Evolutionary conservation across 2,888 invertebrate species (phyloP).

Genomic region (Philonicus albiceps): DNA sequence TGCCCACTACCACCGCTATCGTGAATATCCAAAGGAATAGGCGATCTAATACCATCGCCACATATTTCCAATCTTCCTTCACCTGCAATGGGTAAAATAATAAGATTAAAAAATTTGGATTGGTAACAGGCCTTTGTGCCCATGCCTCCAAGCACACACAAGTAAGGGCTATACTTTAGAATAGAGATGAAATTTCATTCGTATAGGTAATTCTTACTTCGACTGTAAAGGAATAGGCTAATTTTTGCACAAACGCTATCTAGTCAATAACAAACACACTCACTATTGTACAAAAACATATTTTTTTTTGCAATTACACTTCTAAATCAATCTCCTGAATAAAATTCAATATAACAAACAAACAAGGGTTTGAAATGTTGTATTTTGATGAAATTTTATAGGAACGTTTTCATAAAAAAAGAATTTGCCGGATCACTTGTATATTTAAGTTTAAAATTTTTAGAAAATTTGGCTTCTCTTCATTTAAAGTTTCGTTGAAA

Average conservation of each 20-base stretch:
- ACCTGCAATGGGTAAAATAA: constrained; percentile 67
- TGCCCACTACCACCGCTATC: constrained; percentile 91
- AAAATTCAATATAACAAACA: too few relatives aligned
- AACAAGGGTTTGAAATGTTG: too few relatives aligned
- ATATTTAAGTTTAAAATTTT: too few relatives aligned
- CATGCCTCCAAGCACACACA: neutral
- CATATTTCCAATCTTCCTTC: constrained; percentile 98
- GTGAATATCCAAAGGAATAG: constrained; percentile 98
- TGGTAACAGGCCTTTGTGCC: neutral
- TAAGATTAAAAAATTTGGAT: neutral
- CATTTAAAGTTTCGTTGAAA: too few relatives aligned
- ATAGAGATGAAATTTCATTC: neutral
- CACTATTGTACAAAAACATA: neutral
- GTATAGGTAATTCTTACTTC: neutral
- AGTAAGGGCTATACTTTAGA: neutral
- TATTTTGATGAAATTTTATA: too few relatives aligned
- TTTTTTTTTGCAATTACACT: neutral
- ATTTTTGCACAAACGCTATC: neutral
- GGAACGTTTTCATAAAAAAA: too few relatives aligned
- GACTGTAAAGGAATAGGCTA: neutral
- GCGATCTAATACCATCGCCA: constrained; percentile 96
- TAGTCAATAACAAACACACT: neutral
- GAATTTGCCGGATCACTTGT: too few relatives aligned
- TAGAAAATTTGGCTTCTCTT: too few relatives aligned
- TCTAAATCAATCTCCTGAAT: neutral